Percentiles rank a stretch among this genome's conserved stretches.
Conservation (phyloP, 2,888 invertebrate genomes). For the Geotrupes spiniger region DNA sequence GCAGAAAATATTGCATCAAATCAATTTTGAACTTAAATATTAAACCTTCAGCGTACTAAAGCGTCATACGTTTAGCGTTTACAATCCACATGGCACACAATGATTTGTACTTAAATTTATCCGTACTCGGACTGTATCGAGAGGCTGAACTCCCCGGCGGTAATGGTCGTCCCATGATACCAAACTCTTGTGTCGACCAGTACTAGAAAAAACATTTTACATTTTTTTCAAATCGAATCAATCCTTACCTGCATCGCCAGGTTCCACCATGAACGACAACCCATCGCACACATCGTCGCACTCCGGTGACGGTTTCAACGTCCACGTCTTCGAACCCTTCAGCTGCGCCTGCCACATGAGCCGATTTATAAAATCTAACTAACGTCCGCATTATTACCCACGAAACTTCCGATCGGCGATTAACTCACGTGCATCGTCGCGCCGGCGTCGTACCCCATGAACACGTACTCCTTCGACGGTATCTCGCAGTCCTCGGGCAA, state of each 20-base stretch:
- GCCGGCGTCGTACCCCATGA: constrained; percentile 87
- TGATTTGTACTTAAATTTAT: constrained; percentile 43
- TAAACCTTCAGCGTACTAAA: neutral
- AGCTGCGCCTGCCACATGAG: constrained; percentile 95
- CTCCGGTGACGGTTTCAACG: constrained; percentile 80
- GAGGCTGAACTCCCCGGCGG: constrained; percentile 77
- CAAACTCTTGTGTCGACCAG: constrained; percentile 86
- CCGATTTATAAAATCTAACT: constrained; percentile 88
- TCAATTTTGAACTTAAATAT: constrained; percentile 1
- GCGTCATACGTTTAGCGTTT: neutral
- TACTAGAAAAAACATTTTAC: constrained; percentile 54
- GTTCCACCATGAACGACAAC: constrained; percentile 75
- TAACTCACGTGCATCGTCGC: constrained; percentile 83
- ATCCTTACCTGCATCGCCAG: constrained; percentile 77
- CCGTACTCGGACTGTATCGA: constrained; percentile 93
- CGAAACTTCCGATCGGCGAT: neutral
- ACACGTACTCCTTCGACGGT: constrained; percentile 85
- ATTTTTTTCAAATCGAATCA: neutral
- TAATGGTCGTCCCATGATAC: constrained; percentile 86
- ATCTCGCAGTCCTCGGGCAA: constrained; percentile 86
- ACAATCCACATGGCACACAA: constrained; percentile 4
- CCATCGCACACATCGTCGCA: constrained; percentile 74
- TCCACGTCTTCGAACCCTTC: constrained; percentile 82
- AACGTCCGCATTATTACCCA: constrained; percentile 14
- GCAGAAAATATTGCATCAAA: neutral